Percentiles rank a stretch among this genome's conserved stretches.
phyloP scores from a whole-genome alignment of 2,888 invertebrate genomes.

The Andrena bucephala region DNA sequence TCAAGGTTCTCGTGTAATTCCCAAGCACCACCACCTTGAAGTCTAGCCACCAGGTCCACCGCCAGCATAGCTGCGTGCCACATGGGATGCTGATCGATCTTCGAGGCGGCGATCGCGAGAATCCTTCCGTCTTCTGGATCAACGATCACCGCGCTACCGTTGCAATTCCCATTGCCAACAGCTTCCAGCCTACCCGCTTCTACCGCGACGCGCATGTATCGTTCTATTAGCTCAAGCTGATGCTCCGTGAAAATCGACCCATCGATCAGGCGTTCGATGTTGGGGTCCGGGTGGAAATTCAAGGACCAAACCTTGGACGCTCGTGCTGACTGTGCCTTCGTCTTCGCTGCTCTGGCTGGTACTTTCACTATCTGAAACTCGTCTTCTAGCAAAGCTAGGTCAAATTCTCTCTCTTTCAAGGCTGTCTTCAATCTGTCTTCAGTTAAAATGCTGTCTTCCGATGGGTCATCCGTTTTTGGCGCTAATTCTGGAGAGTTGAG shows the following conservation, averaged over 20 bases:
- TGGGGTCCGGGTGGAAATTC: constrained; percentile 93
- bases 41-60: constrained; percentile 93
- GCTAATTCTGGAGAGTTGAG: constrained; percentile 58
- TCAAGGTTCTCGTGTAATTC: constrained; percentile 55
- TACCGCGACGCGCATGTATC: constrained; percentile 87
- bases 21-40: constrained; percentile 93
- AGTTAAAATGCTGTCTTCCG: constrained; percentile 47
- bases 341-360: constrained; percentile 88
- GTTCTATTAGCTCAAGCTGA: constrained; percentile 87
- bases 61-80: constrained; percentile 95
- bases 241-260: constrained; percentile 87
- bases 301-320: constrained; percentile 91
- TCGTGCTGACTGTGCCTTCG: constrained; percentile 89
- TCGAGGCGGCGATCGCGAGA: constrained; percentile 89
- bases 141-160: constrained; percentile 88
- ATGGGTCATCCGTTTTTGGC: background rate
- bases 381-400: constrained; percentile 86
- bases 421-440: constrained; percentile 83
- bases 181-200: constrained; percentile 84
- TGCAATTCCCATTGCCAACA: constrained; percentile 77
- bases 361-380: constrained; percentile 87
- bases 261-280: constrained; percentile 89
- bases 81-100: constrained; percentile 88
- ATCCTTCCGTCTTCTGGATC: constrained; percentile 89
- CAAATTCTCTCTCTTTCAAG: constrained; percentile 85